Base-by-base conservation (phyloP, 2,797 vertebrate genomes). In the Coilia nasus region DNA sequence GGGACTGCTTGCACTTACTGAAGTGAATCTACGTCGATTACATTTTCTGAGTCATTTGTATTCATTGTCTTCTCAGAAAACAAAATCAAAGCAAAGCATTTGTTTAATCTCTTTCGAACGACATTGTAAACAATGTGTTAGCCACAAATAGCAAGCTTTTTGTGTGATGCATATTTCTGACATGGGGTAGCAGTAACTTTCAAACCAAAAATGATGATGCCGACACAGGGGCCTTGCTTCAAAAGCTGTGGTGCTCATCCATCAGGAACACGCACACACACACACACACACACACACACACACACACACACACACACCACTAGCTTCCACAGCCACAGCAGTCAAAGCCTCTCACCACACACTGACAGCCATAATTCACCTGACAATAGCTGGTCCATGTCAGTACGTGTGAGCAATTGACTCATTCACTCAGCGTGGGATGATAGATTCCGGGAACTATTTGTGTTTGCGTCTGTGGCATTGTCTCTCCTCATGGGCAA, bases 321-420 rank as follows among this genome's bases (percentile, higher is more conserved):
- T 59, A 59, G 17, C 17, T 19, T 12, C 6, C 64, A 19, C 64
- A 19, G 71, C 19, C 2, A 15, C 67, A 75, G 31, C 67, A 75
- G 31, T 28, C 71, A 44, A 21, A 44, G 71, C 71, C 19, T 6
- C 71, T 44, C 71, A 44, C 31, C 23, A 19, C 71, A 41, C 17
- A 41, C 71, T 44, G 3, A 78, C 71, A 41, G 15, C 71, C 15
- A 75, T 75, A 75, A 78, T 78, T 78, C 35, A 44, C 17, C 71
- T 35, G 41, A 78, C 71, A 78, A 78, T 78, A n/a, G 71, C 71
- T 44, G 15, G 5, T 78, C 5, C 35, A n/a, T 21, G 71, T 78
- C 71, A 78, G 71, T 44, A 44, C 19, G 19, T 78, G 71, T 78
- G 67, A 75, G 71, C 71, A 21, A 78, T 78, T 35, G 35, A 44